phyloP scores from a whole-genome alignment of 2,797 vertebrate genomes.

The Orestias chungarensis region DNA sequence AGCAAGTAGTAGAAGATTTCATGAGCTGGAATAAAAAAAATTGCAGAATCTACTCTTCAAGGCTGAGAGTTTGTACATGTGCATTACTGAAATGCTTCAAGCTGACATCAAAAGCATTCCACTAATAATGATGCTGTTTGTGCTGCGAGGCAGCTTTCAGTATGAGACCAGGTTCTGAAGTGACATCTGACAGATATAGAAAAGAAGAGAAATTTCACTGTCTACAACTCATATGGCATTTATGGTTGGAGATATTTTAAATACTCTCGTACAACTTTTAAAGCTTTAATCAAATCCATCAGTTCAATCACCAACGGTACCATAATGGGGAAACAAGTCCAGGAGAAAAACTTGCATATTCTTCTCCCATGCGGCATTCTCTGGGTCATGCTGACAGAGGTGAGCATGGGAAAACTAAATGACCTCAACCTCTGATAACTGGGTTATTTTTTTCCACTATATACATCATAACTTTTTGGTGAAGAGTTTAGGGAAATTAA shows the following conservation, averaged over 20 bases:
- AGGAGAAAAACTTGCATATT: background rate
- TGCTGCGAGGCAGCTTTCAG: background rate
- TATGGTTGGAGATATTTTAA: background rate
- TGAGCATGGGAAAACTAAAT: too few species aligned
- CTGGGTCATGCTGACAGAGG: background rate
- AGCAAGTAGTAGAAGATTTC: background rate
- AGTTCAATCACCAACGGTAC: background rate
- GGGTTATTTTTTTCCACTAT: background rate
- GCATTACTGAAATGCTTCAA: background rate
- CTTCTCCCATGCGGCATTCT: background rate
- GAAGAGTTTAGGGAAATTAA: too few species aligned
- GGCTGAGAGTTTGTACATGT: background rate
- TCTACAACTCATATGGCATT: background rate
- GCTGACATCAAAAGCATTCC: background rate
- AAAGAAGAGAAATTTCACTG: background rate
- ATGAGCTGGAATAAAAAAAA: background rate
- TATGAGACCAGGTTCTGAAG: background rate
- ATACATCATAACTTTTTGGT: too few species aligned
- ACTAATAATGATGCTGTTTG: conserved; percentile 2
- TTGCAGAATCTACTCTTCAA: background rate
- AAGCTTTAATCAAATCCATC: background rate
- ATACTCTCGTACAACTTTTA: background rate
- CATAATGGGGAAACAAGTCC: background rate
- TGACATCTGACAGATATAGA: background rate
- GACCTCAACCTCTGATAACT: background rate